A percentile compares a stretch with the other conserved stretches of the same genome.
These are phyloP conservation scores for Neolamprologus brichardi DNA, from an alignment of 2,113 vertebrate species.

Conservation along the genomic window DNA sequence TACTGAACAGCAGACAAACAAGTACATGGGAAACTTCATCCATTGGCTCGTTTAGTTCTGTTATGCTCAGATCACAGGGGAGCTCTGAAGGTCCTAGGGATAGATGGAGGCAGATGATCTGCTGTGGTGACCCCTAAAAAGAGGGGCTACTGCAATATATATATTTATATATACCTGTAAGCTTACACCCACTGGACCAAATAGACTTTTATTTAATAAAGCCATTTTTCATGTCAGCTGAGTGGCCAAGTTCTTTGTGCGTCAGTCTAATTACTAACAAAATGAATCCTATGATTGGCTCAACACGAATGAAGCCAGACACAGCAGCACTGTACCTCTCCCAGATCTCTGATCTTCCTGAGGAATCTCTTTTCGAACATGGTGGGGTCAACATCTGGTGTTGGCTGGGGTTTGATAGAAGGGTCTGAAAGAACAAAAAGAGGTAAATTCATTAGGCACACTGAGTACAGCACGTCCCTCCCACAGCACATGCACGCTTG, in stretches of 20 bases:
- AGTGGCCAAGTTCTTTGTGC: neutral
- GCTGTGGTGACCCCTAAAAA: neutral
- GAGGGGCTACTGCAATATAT: neutral
- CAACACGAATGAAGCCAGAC: neutral
- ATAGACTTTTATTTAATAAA: neutral
- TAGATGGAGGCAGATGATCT: neutral
- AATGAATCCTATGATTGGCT: neutral
- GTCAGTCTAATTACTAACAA: neutral
- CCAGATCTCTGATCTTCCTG: slow-evolving; percentile 84
- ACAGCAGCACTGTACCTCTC: slow-evolving; percentile 77
- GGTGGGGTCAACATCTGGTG: slow-evolving; percentile 83
- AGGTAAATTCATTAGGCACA: neutral
- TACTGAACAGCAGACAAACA: neutral
- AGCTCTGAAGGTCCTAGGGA: neutral
- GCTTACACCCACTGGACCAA: neutral
- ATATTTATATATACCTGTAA: neutral
- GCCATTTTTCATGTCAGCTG: neutral
- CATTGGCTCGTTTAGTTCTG: neutral
- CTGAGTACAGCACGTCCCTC: neutral
- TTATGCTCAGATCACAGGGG: neutral
- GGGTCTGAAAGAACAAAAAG: slow-evolving; percentile 52
- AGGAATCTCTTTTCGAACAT: slow-evolving; percentile 93
- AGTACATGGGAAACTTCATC: neutral
- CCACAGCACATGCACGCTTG: neutral
- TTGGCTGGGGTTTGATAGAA: slow-evolving; percentile 63